A percentile compares a stretch with the other conserved stretches of the same genome.
These are phyloP conservation scores for Dendrophyllia cribrosa DNA, from an alignment of 64 coral and sea anemone genomes.

Conservation along the genomic window DNA sequence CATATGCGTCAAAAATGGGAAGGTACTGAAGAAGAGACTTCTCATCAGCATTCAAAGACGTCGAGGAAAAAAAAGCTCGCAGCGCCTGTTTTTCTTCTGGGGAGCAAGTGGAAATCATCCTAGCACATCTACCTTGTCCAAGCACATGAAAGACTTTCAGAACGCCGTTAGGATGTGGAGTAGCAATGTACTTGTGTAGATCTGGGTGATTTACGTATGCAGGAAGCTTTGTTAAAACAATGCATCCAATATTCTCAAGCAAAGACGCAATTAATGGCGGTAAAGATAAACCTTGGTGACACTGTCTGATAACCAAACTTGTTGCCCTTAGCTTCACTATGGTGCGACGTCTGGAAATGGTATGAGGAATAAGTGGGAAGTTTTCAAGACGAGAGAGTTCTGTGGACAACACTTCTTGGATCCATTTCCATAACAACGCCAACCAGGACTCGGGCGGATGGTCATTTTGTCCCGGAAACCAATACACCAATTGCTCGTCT, in stretches of 20 bases:
- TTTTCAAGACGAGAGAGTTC: conserved; percentile 60
- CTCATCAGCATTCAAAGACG: conserved; percentile 12
- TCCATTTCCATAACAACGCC: conserved; percentile 41
- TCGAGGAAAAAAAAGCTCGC: conserved; percentile 46
- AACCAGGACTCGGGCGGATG: conserved; percentile 71
- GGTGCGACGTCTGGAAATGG: neutral
- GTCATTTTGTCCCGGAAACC: conserved; percentile 48
- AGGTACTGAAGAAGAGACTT: neutral
- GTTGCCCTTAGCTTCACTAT: conserved; percentile 65
- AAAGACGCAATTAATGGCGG: conserved; percentile 7
- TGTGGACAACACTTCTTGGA: conserved; percentile 41
- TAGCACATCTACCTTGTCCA: conserved; percentile 3
- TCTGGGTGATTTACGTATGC: conserved; percentile 61
- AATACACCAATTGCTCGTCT: conserved; percentile 39
- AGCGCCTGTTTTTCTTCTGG: conserved; percentile 61
- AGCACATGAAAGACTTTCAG: conserved; percentile 59
- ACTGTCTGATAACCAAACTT: conserved; percentile 50
- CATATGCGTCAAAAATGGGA: conserved; percentile 54
- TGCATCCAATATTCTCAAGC: conserved; percentile 58
- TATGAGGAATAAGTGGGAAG: conserved; percentile 65
- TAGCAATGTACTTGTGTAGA: conserved; percentile 59
- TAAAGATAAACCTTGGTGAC: conserved; percentile 4
- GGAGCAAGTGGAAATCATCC: conserved; percentile 20
- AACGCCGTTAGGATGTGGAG: conserved; percentile 59
- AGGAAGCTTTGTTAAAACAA: conserved; percentile 55